Evolutionary conservation across 2,888 invertebrate genomes (phyloP).

Genomic region (Abscondita cerata): DNA sequence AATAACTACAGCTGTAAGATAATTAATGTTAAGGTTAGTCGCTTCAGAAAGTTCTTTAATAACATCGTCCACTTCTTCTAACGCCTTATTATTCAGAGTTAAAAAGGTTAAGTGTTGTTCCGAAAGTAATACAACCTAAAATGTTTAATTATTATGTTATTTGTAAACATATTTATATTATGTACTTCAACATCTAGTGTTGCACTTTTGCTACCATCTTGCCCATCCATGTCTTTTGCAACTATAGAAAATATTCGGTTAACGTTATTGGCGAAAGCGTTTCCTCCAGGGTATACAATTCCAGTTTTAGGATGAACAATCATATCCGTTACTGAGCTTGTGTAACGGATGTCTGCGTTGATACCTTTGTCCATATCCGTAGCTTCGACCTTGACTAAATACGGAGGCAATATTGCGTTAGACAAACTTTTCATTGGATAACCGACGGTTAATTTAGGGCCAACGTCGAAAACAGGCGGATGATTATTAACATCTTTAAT

Average conservation of each 20-base stretch:
- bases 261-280: slow-evolving; percentile 55
- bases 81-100: slow-evolving; percentile 56
- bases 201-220: slow-evolving; percentile 5
- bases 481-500: slow-evolving; percentile 66
- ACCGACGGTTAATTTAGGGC: slow-evolving; percentile 59
- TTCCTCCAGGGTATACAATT: slow-evolving; percentile 61
- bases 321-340: slow-evolving; percentile 56
- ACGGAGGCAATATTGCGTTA: slow-evolving; percentile 57
- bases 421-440: slow-evolving; percentile 60
- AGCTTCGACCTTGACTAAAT: slow-evolving; percentile 56
- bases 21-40: slow-evolving; percentile 59
- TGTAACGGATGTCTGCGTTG: slow-evolving; percentile 62
- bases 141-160: too few species aligned
- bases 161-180: slow-evolving; percentile 7
- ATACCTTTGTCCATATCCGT: slow-evolving; percentile 64
- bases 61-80: slow-evolving; percentile 57
- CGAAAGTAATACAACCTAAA: slow-evolving; percentile 60
- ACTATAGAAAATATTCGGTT: slow-evolving; percentile 50
- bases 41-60: slow-evolving; percentile 53
- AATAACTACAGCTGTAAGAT: slow-evolving; percentile 57
- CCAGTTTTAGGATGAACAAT: slow-evolving; percentile 66
- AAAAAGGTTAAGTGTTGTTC: slow-evolving; percentile 59
- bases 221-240: slow-evolving; percentile 60
- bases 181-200: slow-evolving; percentile 54
- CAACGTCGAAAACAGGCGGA: slow-evolving; percentile 58